Percentiles rank a stretch among this genome's conserved stretches.
phyloP scores from a whole-genome alignment of 2,113 vertebrate species.

The Erinaceus europaeus region DNA sequence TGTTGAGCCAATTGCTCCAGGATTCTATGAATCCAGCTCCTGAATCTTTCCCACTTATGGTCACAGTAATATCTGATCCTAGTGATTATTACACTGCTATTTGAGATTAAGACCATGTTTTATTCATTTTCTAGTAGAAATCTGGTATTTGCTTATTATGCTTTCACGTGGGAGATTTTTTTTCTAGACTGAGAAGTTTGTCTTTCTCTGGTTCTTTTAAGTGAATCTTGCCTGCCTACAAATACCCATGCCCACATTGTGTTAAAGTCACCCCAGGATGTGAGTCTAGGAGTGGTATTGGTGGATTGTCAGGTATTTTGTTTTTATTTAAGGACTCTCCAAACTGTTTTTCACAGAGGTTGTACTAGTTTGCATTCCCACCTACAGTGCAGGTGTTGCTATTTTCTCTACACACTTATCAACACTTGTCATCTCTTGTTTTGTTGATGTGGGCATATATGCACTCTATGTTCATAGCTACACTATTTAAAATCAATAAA shows the following conservation, averaged over 20 bases:
- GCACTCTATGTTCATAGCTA: no score
- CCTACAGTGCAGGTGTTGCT: no score
- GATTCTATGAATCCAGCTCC: background rate
- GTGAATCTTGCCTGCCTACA: background rate
- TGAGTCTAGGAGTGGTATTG: no score
- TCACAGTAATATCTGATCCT: background rate
- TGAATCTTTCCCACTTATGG: background rate
- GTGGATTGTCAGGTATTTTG: no score
- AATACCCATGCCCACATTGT: background rate
- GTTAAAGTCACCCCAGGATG: background rate
- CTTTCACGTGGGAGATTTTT: background rate
- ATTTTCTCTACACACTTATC: no score
- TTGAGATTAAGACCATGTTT: background rate
- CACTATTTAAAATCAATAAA: no score
- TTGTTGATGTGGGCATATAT: no score
- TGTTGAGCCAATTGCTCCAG: background rate
- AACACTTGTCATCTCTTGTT: no score
- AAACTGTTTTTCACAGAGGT: no score
- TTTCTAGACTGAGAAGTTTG: constrained; percentile 6
- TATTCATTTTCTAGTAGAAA: background rate
- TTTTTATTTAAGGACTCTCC: no score
- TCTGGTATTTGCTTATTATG: background rate
- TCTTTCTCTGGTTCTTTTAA: background rate
- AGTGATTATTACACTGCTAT: background rate
- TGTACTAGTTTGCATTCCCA: no score